Evolutionary conservation across 1,140 invertebrate species (phyloP).

Genomic region (Bursaphelenchus mucronatus): DNA sequence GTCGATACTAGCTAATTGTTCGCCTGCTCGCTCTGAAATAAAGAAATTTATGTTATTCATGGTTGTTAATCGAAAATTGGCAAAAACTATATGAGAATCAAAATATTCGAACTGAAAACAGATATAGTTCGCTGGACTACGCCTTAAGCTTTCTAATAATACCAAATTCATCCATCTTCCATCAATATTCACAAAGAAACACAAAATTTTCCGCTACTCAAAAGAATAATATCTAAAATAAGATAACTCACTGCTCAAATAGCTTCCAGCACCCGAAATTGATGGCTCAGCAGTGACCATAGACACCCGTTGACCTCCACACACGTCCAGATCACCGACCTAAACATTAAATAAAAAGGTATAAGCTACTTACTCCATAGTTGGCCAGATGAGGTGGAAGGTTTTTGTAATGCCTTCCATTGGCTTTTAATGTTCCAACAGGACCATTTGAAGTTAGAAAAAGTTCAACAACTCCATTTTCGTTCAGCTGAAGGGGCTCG

Average conservation of each 20-base stretch:
- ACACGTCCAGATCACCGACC: constrained; percentile 31
- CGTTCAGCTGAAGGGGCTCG: too few species aligned
- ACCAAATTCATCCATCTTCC: too few species aligned
- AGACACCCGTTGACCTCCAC: constrained; percentile 47
- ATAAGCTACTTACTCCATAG: constrained; percentile 1
- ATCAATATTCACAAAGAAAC: neutral
- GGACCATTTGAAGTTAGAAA: constrained; percentile 6
- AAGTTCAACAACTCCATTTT: constrained; percentile 12
- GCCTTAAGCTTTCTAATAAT: too few species aligned
- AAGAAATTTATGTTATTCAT: constrained; percentile 1
- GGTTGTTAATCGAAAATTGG: too few species aligned
- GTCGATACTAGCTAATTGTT: constrained; percentile 46
- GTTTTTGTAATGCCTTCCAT: neutral
- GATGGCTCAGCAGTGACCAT: constrained; percentile 39
- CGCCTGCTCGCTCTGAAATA: constrained; percentile 52
- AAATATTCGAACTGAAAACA: too few species aligned
- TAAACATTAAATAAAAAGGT: constrained; percentile 25
- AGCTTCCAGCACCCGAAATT: constrained; percentile 6
- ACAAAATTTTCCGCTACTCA: neutral
- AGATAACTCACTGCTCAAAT: constrained; percentile 8
- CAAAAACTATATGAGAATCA: too few species aligned
- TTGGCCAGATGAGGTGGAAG: constrained; percentile 21
- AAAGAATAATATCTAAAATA: neutral
- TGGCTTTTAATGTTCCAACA: neutral
- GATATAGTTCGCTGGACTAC: too few species aligned